Evolutionary conservation across 2,797 vertebrate species (phyloP), one percentile per base, ranked within the genome.

Genomic region (Remorina albescens): DNA sequence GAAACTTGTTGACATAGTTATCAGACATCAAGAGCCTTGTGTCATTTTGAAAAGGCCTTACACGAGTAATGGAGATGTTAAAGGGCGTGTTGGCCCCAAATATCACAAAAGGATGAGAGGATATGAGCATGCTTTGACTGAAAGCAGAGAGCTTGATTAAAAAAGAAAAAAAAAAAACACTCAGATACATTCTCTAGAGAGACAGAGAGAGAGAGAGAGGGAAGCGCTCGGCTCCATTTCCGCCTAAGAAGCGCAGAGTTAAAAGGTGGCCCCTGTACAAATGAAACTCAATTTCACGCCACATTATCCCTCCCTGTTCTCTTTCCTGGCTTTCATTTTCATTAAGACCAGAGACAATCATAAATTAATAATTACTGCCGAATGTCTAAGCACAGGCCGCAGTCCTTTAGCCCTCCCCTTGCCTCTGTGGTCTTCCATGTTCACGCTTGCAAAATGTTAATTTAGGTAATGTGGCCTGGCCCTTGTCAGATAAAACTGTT

Each of bases 291-390:
- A 98, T 99, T 99, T 99, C 97, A 99, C 95, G 96, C 97, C 96
- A 97, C 97, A 99, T 99, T 98, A 99, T 99, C 96, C 96, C 95
- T 96, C 95, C 96, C 97, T 96, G 96, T 97, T 97, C 97, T 96
- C 96, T 96, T 95, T 96, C 96, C 96, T 96, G 96, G 95, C 96
- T 98, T 98, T 98, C 97, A 97, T 98, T 98, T 98, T 98, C 97
- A 99, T 99, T 98, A 98, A 98, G 97, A 96, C 97, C 95, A 97
- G 95, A 97, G 97, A 98, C 97, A 97, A 97, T 97, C 96, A 98
- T 98, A 98, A 98, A 99, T 98, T 99, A 99, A 98, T 98, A 98
- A 98, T 99, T 98, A 98, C 97, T 97, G 96, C 96, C 96, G 96
- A 97, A 97, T 97, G 97, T 97, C 96, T 99, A 98, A 97, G 97